These are phyloP conservation scores for Drosophila nebulosa DNA, from an alignment of 1,140 invertebrate genomes.

Conservation along the genomic window DNA sequence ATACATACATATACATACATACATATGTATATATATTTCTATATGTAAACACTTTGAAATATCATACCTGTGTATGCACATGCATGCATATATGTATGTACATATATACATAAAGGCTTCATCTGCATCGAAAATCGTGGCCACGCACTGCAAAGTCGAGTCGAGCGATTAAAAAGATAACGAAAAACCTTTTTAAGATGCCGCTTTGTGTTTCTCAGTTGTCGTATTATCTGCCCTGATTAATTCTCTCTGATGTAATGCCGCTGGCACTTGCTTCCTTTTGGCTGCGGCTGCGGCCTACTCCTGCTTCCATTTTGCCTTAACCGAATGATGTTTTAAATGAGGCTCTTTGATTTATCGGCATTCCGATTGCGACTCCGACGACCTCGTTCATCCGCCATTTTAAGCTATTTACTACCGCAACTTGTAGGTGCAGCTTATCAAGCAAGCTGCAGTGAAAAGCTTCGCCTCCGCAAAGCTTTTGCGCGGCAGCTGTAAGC, in stretches of 20 bases:
- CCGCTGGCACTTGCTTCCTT: constrained; percentile 54
- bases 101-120: constrained; percentile 5
- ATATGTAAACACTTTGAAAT: too few relatives aligned
- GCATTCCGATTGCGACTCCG: constrained; percentile 40
- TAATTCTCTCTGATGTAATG: constrained; percentile 73
- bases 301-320: not conserved
- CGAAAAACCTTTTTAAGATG: constrained; percentile 57
- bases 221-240: constrained; percentile 73
- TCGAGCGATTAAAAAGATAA: constrained; percentile 65
- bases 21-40: not conserved
- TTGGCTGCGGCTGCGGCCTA: too few relatives aligned
- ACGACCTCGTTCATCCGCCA: constrained; percentile 43
- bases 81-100: constrained; percentile 13
- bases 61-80: constrained; percentile 30
- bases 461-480: constrained; percentile 43
- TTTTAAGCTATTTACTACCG: constrained; percentile 33
- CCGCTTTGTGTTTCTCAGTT: constrained; percentile 73
- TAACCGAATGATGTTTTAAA: constrained; percentile 20
- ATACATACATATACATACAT: not conserved
- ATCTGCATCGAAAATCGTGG: constrained; percentile 12
- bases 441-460: constrained; percentile 29
- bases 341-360: constrained; percentile 64
- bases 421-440: constrained; percentile 51
- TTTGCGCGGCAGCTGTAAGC: constrained; percentile 30
- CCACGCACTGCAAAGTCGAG: constrained; percentile 49